Evolutionary conservation across 2,888 invertebrate genomes (phyloP).

Genomic region (Ochlodes sylvanus): DNA sequence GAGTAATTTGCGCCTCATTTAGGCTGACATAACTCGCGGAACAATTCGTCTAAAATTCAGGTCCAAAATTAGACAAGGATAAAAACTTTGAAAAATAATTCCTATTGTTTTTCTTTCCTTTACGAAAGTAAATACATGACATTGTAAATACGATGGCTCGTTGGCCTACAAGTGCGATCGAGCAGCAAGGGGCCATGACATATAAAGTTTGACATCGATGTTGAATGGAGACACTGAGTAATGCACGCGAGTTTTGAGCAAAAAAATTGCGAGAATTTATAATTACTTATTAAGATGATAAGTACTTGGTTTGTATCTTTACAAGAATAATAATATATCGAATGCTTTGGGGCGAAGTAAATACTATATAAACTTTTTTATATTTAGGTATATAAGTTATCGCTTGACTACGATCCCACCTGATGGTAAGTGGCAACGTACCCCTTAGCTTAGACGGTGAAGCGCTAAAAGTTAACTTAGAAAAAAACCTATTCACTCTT

Average conservation of each 20-base stretch:
- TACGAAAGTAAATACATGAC: conserved; percentile 81
- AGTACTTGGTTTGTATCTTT: not conserved
- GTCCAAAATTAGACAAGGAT: conserved; percentile 2
- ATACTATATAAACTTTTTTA: too few relatives aligned
- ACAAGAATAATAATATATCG: not conserved
- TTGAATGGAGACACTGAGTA: conserved; percentile 53
- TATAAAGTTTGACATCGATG: conserved; percentile 75
- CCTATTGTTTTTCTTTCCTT: conserved; percentile 46
- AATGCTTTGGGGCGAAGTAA: too few relatives aligned
- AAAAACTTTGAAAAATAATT: conserved; percentile 15
- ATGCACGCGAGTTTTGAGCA: conserved; percentile 59
- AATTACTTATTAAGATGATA: not conserved
- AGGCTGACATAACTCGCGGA: conserved; percentile 29
- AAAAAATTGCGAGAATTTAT: conserved; percentile 47
- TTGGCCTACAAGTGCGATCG: conserved; percentile 83
- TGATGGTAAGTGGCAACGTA: too few relatives aligned
- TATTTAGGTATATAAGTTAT: too few relatives aligned
- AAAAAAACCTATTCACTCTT: too few relatives aligned
- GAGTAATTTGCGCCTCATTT: conserved; percentile 30
- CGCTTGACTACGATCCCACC: too few relatives aligned
- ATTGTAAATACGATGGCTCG: conserved; percentile 77
- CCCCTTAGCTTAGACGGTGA: too few relatives aligned
- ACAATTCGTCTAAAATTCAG: conserved; percentile 22
- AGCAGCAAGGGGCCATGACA: conserved; percentile 78
- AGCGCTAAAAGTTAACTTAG: too few relatives aligned